Evolutionary conservation across 92 coral and sea anemone genomes (phyloP).

Genomic region (Virgularia gustaviana): DNA sequence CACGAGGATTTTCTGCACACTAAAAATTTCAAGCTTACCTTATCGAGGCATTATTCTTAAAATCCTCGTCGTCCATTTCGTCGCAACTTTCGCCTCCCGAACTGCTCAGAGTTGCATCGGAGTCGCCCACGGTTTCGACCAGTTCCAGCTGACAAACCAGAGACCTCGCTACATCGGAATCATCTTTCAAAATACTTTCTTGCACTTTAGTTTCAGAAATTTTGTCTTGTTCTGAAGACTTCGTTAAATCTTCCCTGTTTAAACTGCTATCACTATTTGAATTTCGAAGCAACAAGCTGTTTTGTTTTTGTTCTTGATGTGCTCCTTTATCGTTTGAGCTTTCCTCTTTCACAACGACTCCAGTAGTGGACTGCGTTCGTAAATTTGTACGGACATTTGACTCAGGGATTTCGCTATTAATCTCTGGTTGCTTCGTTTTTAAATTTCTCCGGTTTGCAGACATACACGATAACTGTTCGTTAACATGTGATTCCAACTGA

Average conservation of each 20-base stretch:
- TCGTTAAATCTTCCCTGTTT: background rate
- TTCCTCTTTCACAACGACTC: conserved; percentile 21
- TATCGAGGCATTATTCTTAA: conserved; percentile 38
- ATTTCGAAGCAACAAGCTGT: conserved; percentile 7
- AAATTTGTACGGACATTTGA: background rate
- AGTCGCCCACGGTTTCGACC: conserved; percentile 89
- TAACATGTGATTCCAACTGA: conserved; percentile 99
- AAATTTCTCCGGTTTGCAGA: conserved; percentile 10
- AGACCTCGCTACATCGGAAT: conserved; percentile 62
- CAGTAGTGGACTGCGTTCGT: background rate
- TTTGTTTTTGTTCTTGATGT: too few species aligned
- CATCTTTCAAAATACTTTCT: conserved; percentile 47
- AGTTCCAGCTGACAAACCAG: conserved; percentile 80
- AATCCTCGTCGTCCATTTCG: conserved; percentile 52
- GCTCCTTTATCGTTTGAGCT: conserved; percentile 1
- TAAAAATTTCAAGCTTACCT: conserved; percentile 7
- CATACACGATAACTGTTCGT: conserved; percentile 60
- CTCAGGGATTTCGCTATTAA: background rate
- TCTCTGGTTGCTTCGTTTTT: background rate
- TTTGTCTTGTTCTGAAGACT: background rate
- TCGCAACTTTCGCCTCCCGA: conserved; percentile 97
- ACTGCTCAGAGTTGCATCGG: conserved; percentile 92
- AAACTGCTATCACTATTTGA: too few species aligned
- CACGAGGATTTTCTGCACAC: too few species aligned
- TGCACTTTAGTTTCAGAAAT: background rate